These are phyloP conservation scores for Pedionomus torquatus DNA, from an alignment of 2,113 vertebrate species.

Conservation along the genomic window DNA sequence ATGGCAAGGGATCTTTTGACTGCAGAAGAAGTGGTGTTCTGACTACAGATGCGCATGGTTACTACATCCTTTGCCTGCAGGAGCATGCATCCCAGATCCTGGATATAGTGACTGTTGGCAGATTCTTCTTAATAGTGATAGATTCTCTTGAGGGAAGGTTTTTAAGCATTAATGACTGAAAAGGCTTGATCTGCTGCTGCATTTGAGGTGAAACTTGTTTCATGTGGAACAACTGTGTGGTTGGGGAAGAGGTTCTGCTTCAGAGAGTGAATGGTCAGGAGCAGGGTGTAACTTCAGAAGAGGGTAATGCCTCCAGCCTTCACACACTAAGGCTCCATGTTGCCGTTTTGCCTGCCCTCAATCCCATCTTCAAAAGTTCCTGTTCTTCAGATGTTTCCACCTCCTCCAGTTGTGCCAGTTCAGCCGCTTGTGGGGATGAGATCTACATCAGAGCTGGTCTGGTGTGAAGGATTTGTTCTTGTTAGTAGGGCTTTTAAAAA, in stretches of 20 bases:
- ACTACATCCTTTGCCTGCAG: background rate
- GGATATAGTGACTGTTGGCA: background rate
- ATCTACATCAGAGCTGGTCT: background rate
- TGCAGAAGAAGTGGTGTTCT: background rate
- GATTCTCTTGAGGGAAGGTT: background rate
- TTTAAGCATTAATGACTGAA: background rate
- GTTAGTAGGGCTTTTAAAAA: background rate
- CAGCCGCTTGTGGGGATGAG: background rate
- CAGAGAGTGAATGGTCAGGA: background rate
- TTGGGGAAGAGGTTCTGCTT: background rate
- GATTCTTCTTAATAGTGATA: background rate
- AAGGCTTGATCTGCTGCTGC: background rate
- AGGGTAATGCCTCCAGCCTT: background rate
- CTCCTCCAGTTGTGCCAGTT: conserved; percentile 57
- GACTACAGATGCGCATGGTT: background rate
- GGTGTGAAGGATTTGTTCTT: background rate
- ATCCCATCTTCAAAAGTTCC: conserved; percentile 39
- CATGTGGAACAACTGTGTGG: background rate
- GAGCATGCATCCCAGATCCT: background rate
- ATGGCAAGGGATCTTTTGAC: background rate
- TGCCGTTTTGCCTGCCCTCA: background rate
- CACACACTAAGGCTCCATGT: background rate
- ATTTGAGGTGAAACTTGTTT: background rate
- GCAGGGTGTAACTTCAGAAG: background rate
- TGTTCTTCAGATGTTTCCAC: conserved; percentile 45